Evolutionary conservation across 2,113 vertebrate genomes (phyloP).

Genomic region (Ammodytes dubius): DNA sequence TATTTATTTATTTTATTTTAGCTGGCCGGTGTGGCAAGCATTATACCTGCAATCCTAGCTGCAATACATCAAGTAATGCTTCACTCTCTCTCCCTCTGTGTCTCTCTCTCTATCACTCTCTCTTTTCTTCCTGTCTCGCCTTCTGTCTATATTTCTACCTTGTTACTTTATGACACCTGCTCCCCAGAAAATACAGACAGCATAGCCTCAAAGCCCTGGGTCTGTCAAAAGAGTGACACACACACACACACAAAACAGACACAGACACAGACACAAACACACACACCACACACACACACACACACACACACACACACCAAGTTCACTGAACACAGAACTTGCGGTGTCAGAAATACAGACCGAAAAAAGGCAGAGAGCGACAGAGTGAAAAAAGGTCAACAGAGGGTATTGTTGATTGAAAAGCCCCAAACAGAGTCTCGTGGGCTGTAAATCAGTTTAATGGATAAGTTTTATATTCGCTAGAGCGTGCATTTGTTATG

Average conservation of each 20-base stretch:
- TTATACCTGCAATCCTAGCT: not conserved
- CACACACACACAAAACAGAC: conserved; percentile 34
- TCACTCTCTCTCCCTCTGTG: not conserved
- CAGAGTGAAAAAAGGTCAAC: conserved; percentile 27
- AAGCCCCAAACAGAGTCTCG: conserved; percentile 30
- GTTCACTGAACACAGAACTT: conserved; percentile 46
- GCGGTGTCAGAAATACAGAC: conserved; percentile 47
- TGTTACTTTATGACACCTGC: conserved; percentile 72
- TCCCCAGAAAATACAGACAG: conserved; percentile 64
- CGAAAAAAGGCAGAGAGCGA: not conserved
- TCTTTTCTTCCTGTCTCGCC: not conserved
- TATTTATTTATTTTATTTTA: no score
- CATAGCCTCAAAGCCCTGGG: conserved; percentile 23
- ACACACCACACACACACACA: conserved; percentile 32
- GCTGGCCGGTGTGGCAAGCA: not conserved
- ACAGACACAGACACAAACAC: conserved; percentile 22
- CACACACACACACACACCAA: conserved; percentile 16
- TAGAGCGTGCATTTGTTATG: conserved; percentile 5
- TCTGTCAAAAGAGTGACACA: conserved; percentile 56
- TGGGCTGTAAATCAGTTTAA: conserved; percentile 48
- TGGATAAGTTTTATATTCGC: conserved; percentile 14
- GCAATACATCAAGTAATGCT: not conserved
- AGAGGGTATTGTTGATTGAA: conserved; percentile 53
- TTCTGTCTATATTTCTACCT: conserved; percentile 46
- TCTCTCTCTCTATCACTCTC: not conserved